Evolutionary conservation across 2,888 invertebrate species (phyloP), one percentile per base, ranked within the genome.

Genomic region (Torymus texanus): DNA sequence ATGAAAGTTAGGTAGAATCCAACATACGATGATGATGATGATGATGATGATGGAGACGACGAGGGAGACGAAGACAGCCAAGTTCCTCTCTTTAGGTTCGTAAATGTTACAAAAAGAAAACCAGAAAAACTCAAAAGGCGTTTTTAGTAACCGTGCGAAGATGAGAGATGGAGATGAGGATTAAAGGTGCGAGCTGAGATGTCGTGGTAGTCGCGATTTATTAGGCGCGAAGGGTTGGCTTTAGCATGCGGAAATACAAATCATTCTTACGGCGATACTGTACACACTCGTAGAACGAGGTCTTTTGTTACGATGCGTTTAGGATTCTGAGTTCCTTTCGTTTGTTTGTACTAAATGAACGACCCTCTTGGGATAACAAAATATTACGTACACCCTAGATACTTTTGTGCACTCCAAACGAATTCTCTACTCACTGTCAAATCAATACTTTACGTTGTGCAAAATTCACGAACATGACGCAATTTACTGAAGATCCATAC

Each of bases 41-140:
- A 29, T 29, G 29, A 3, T 29, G 29, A 5, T 29, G 29, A 3
- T 29, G 29, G 29, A 3, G 5, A 29, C 12, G 81, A 82, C 83
- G 81, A 82, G 81, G 83, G 59, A 81, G 80, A 78, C 80, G 78
- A 81, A 78, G 82, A 83, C 83, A 82, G 82, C 83, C 84, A 83
- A 83, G 81, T 83, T 85, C 84, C 84, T 85, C 82, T 82, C 78
- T 74, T 83, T 67, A 75, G 79, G 75, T 79, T 79, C 61, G 72
- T 72, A 72, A 72, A 67, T 11, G 29, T 29, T 29, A 29, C 29
- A 29, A 29, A 29, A 29, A 29, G 29, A 29, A 29, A 29, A 0
- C 29, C 29, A 29, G 73, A 29, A 14, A 66, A 68, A n/a, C 14
- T 10, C n/a, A 29, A 24, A 61, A 56, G 12, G 16, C 41, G 53